phyloP scores from a whole-genome alignment of 2,113 vertebrate species.

The Panthera leo region DNA sequence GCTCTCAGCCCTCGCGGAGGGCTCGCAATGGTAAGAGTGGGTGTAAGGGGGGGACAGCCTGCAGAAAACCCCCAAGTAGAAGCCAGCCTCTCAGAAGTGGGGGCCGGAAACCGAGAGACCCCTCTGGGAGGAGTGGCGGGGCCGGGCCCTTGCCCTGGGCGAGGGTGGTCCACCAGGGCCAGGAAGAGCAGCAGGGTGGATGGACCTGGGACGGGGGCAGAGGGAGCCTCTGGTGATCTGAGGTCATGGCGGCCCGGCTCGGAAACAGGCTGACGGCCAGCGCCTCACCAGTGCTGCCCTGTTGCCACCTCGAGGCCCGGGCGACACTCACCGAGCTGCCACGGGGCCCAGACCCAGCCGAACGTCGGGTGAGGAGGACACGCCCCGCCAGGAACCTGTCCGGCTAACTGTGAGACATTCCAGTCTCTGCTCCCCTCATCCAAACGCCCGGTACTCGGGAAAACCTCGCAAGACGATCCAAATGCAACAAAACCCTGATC shows the following conservation, averaged over 20 bases:
- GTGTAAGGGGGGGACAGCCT: accelerated
- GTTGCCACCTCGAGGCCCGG: background rate
- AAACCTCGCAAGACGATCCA: accelerated
- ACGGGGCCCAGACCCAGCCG: background rate
- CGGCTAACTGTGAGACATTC: accelerated
- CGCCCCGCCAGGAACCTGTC: background rate
- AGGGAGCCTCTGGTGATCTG: background rate
- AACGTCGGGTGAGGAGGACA: background rate
- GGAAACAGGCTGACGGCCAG: background rate
- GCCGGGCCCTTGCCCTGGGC: background rate
- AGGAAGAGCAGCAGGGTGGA: background rate
- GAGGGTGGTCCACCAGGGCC: background rate
- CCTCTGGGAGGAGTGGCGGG: accelerated
- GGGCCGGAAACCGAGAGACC: accelerated
- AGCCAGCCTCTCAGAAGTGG: background rate
- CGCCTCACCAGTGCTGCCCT: background rate
- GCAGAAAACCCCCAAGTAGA: background rate
- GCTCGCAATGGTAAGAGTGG: background rate
- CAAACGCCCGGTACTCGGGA: background rate
- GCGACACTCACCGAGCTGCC: background rate
- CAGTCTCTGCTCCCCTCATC: background rate
- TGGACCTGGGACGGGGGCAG: background rate
- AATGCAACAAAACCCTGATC: background rate
- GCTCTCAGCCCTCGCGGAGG: accelerated
- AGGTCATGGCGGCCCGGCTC: background rate